These are phyloP conservation scores for Malacoraja senta DNA, from an alignment of 2,797 vertebrate species.

Conservation along the genomic window DNA sequence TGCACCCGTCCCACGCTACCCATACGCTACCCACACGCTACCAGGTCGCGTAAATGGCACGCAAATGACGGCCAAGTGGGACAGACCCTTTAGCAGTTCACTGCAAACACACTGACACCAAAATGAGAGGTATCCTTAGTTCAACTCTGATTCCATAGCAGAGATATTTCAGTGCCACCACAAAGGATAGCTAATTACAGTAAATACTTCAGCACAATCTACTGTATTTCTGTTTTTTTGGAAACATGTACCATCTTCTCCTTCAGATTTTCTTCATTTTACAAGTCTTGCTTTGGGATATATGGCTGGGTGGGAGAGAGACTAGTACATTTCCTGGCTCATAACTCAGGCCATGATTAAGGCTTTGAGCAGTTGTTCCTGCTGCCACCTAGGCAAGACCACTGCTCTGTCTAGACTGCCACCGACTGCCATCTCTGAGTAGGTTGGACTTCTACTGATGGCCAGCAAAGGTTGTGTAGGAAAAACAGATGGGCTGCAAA, in stretches of 20 bases:
- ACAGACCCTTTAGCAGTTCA: background rate
- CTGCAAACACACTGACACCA: conserved; percentile 18
- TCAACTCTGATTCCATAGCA: conserved; percentile 11
- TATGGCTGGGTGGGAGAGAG: background rate
- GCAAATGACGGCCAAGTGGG: no score
- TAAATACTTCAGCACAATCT: background rate
- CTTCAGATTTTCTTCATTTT: background rate
- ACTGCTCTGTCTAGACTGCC: background rate
- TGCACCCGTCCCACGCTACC: no score
- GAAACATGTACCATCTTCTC: background rate
- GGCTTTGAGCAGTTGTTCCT: background rate
- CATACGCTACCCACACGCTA: no score
- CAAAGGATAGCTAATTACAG: background rate
- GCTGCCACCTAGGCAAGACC: background rate
- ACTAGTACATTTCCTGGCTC: background rate
- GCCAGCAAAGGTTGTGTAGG: background rate
- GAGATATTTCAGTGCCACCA: background rate
- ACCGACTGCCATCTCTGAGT: background rate
- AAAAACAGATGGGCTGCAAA: background rate
- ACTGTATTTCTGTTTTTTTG: background rate
- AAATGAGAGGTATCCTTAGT: background rate
- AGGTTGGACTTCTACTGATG: background rate
- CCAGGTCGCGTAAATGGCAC: no score
- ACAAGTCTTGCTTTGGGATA: background rate
- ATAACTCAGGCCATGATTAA: background rate